Evolutionary conservation across 2,888 invertebrate species (phyloP), one percentile per base, ranked within the genome.

Genomic region (Cartodere bifasciata): DNA sequence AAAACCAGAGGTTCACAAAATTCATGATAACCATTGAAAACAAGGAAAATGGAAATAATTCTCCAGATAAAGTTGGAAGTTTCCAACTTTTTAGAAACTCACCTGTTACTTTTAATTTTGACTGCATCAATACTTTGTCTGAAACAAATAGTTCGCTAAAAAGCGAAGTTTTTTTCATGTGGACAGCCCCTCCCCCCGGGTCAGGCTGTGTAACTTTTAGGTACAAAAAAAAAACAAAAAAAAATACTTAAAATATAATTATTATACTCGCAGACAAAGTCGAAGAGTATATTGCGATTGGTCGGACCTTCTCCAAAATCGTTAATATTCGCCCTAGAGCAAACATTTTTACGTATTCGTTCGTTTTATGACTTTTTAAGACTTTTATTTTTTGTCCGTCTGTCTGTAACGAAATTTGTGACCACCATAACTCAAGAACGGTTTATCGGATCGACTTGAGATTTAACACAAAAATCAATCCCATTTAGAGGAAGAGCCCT

Each of bases 201-300:
- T 78, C 83, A 1, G 88, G 90, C 38, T 94, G 92, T 55, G 77
- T 91, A 20, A 70, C 80, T 15, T 75, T 94, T 51, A 86, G 82
- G 75, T 84, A 56, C 63, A 60, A 17, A 13, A 6, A 4, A 17
- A 17, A 28, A 12, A 17, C 13, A 6, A 20, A 30, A 21, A 10
- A 24, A 29, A 24, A 6, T n/a, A 15, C 16, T 5, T 13, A 7
- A 5, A 13, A 27, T 27, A 11, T 12, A 12, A 26, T 30, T 22
- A n/a, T 13, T 14, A 10, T 24, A 17, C 13, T 25, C n/a, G n/a
- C n/a, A n/a, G n/a, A n/a, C n/a, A n/a, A n/a, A n/a, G n/a, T n/a
- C n/a, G n/a, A n/a, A n/a, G n/a, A n/a, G n/a, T n/a, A n/a, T n/a
- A n/a, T n/a, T n/a, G n/a, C n/a, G n/a, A n/a, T n/a, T n/a, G n/a